Evolutionary conservation across 2,113 vertebrate species (phyloP).

Genomic region (Meriones unguiculatus): DNA sequence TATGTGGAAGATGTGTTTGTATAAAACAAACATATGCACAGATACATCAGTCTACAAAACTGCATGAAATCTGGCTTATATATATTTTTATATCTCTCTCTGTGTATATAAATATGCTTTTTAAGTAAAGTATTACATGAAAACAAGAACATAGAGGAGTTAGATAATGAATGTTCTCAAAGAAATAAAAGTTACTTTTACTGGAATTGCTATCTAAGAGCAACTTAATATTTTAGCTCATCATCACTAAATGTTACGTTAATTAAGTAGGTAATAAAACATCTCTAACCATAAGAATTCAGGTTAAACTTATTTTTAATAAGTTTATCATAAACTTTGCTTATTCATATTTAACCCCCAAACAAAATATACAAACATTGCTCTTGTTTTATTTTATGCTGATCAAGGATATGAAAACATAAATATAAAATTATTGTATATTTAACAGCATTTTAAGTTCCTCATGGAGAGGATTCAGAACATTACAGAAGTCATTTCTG

Average conservation of each 20-base stretch:
- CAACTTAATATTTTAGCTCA: not conserved
- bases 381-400: not conserved
- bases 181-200: not conserved
- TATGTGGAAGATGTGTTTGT: not conserved
- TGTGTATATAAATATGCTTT: not conserved
- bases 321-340: too few relatives aligned
- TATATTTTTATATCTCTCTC: not conserved
- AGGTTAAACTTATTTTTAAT: not conserved
- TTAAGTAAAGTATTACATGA: not conserved
- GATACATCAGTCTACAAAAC: not conserved
- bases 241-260: not conserved
- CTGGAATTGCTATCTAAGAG: not conserved
- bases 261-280: not conserved
- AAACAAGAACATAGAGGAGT: not conserved
- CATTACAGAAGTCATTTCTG: not conserved
- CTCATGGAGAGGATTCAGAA: not conserved
- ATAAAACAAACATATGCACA: not conserved
- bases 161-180: not conserved
- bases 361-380: not conserved
- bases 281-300: not conserved
- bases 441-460: not conserved
- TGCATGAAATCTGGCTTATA: not conserved
- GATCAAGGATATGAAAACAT: not conserved
- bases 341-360: not conserved
- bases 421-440: not conserved